phyloP scores from a whole-genome alignment of 2,113 vertebrate genomes.

The Ahaetulla prasina region DNA sequence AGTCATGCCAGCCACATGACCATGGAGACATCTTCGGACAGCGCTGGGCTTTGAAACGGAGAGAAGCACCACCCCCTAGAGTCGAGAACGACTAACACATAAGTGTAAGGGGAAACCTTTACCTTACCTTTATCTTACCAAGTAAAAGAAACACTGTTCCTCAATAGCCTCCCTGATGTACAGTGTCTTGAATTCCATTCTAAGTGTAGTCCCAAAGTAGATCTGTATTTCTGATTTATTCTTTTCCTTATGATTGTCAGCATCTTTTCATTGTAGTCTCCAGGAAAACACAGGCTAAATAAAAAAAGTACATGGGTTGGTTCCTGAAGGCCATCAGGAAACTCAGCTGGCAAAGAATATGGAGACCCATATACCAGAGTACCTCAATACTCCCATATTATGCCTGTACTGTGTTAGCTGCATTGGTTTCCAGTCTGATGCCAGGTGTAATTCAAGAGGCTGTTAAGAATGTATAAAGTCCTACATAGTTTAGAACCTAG shows the following conservation, averaged over 20 bases:
- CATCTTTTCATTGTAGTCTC: not conserved
- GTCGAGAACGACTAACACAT: too few species aligned
- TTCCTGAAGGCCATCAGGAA: not conserved
- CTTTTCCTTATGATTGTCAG: not conserved
- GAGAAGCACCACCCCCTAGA: too few species aligned
- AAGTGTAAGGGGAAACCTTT: too few species aligned
- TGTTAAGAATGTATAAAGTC: not conserved
- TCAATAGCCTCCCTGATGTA: not conserved
- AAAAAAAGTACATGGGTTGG: not conserved
- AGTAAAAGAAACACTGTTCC: not conserved
- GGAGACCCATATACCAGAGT: too few species aligned
- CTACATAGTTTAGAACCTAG: not conserved
- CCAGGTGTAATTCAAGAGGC: not conserved
- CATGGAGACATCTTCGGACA: too few species aligned
- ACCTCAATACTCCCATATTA: too few species aligned
- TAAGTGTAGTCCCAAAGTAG: not conserved
- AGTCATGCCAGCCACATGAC: too few species aligned
- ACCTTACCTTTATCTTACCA: too few species aligned
- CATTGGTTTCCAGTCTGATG: too few species aligned
- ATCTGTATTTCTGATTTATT: not conserved
- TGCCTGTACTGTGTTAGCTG: too few species aligned
- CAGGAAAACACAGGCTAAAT: not conserved
- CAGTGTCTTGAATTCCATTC: not conserved
- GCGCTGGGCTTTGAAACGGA: too few species aligned
- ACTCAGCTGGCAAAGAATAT: too few species aligned